These are phyloP conservation scores for Hormaphis cornu DNA, from an alignment of 1,140 invertebrate genomes.

Conservation along the genomic window DNA sequence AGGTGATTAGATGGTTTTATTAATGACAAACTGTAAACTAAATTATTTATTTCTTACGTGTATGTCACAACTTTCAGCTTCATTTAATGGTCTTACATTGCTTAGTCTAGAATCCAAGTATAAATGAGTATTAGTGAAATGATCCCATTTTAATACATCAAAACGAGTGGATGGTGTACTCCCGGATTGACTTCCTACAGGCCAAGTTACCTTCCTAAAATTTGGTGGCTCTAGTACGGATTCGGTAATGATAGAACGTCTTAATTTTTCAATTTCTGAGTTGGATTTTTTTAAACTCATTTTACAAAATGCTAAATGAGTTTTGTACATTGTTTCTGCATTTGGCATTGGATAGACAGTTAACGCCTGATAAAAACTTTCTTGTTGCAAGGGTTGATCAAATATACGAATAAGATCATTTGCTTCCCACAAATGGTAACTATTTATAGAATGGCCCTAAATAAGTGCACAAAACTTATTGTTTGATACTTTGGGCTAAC, in stretches of 20 bases:
- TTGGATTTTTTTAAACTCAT: constrained; percentile 34
- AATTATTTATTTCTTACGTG: constrained; percentile 40
- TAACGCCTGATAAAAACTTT: constrained; percentile 1
- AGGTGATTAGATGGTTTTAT: not conserved
- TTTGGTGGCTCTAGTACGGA: constrained; percentile 42
- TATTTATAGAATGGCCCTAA: not conserved
- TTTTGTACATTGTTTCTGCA: constrained; percentile 22
- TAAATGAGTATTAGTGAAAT: constrained; percentile 73
- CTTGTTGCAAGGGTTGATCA: not conserved
- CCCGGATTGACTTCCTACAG: constrained; percentile 61
- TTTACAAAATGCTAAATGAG: constrained; percentile 32
- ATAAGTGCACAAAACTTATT: not conserved
- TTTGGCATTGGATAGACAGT: constrained; percentile 23
- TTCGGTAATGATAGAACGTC: constrained; percentile 42
- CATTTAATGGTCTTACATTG: constrained; percentile 49
- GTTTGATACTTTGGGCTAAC: not conserved
- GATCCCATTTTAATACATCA: constrained; percentile 73
- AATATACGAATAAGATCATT: constrained; percentile 10
- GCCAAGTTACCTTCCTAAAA: constrained; percentile 52
- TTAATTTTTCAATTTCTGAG: constrained; percentile 35
- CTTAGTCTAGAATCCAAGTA: constrained; percentile 62
- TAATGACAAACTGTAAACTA: not conserved
- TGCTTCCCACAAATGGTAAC: constrained; percentile 17
- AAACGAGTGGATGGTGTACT: constrained; percentile 65
- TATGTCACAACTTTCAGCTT: constrained; percentile 56